Evolutionary conservation across 2,888 invertebrate species (phyloP).

Genomic region (Lordiphosa andalusiaca): DNA sequence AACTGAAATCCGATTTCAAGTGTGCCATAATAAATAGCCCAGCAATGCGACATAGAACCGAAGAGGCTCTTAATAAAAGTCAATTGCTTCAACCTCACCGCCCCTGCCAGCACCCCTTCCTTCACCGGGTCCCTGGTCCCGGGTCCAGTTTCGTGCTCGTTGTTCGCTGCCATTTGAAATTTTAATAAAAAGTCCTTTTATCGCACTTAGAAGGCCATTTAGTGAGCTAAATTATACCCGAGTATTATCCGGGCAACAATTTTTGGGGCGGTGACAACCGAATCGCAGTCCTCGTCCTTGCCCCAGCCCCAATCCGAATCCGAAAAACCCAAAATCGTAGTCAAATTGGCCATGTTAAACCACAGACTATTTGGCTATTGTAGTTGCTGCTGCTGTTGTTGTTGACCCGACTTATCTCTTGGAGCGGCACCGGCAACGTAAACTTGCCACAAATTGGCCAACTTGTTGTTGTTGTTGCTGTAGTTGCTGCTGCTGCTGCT

Average conservation of each 20-base stretch:
- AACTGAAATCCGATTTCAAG: too few relatives aligned
- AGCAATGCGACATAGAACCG: slow-evolving; percentile 33
- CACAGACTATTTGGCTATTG: slow-evolving; percentile 56
- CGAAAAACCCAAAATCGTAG: slow-evolving; percentile 54
- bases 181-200: slow-evolving; percentile 69
- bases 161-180: slow-evolving; percentile 33
- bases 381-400: slow-evolving; percentile 36
- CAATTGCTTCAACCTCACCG: slow-evolving; percentile 48
- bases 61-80: slow-evolving; percentile 59
- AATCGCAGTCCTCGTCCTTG: neutral
- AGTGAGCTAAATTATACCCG: slow-evolving; percentile 65
- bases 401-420: slow-evolving; percentile 50
- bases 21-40: slow-evolving; percentile 52
- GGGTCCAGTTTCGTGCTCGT: neutral
- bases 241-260: slow-evolving; percentile 49
- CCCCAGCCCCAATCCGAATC: slow-evolving; percentile 24
- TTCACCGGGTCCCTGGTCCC: too few relatives aligned
- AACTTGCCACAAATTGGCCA: slow-evolving; percentile 49
- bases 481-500: slow-evolving; percentile 48
- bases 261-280: slow-evolving; percentile 7
- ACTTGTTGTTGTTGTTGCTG: slow-evolving; percentile 34
- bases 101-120: neutral
- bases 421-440: slow-evolving; percentile 22
- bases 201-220: slow-evolving; percentile 69
- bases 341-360: slow-evolving; percentile 71